Evolutionary conservation across 2,888 invertebrate genomes (phyloP).

Genomic region (Philaethria dido): DNA sequence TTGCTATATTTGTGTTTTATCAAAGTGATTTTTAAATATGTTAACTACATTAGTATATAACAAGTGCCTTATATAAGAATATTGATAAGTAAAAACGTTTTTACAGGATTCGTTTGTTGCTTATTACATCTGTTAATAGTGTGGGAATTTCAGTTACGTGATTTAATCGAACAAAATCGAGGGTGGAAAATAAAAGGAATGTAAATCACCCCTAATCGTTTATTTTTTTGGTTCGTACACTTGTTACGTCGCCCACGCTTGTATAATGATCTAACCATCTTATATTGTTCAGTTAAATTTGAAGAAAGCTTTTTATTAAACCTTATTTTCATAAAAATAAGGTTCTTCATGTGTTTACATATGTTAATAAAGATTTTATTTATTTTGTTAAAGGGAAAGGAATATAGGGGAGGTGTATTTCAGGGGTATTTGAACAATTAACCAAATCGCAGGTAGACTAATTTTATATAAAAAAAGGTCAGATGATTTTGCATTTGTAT

Average conservation of each 20-base stretch:
- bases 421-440: constrained; percentile 78
- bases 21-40: no score
- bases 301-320: constrained; percentile 1
- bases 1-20: no score
- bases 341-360: constrained; percentile 23
- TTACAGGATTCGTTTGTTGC: neutral
- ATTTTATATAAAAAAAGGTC: constrained; percentile 61
- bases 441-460: constrained; percentile 75
- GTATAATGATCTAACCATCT: constrained; percentile 49
- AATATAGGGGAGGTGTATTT: constrained; percentile 69
- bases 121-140: constrained; percentile 51
- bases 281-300: constrained; percentile 1
- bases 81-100: no score
- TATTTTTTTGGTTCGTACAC: constrained; percentile 71
- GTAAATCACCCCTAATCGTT: constrained; percentile 81
- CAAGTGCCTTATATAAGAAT: no score
- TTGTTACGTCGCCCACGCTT: constrained; percentile 74
- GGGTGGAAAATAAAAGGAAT: constrained; percentile 76
- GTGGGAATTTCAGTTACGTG: constrained; percentile 81
- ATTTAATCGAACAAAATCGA: constrained; percentile 61
- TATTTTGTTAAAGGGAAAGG: constrained; percentile 47
- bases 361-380: constrained; percentile 7
- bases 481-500: constrained; percentile 61
- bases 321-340: constrained; percentile 41
- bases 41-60: no score